Evolutionary conservation across 2,113 vertebrate species (phyloP).

Genomic region (Leptodactylus fuscus): DNA sequence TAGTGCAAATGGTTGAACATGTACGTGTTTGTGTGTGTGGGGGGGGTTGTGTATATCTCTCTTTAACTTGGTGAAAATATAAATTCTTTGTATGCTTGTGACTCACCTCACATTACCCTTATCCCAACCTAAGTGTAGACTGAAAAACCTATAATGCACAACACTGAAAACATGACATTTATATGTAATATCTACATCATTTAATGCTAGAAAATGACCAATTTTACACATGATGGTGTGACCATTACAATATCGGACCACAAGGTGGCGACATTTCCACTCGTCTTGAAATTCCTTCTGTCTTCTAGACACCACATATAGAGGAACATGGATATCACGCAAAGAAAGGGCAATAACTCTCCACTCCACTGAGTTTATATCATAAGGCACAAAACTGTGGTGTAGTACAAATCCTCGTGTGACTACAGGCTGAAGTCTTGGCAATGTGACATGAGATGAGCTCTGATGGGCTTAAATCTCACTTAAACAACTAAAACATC

Average conservation of each 20-base stretch:
- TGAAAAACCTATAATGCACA: neutral
- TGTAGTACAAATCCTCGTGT: neutral
- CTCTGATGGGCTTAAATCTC: neutral
- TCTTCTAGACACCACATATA: neutral
- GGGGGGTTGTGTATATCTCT: no score
- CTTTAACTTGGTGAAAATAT: no score
- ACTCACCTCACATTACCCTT: neutral
- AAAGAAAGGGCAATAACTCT: neutral
- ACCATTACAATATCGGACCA: neutral
- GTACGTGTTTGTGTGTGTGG: no score
- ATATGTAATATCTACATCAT: neutral
- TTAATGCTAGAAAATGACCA: conserved; percentile 5
- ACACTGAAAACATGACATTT: neutral
- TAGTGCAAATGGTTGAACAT: no score
- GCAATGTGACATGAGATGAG: conserved; percentile 45
- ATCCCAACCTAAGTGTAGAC: neutral
- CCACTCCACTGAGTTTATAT: neutral
- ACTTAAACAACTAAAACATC: neutral
- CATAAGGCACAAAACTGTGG: conserved; percentile 45
- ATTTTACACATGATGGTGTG: neutral
- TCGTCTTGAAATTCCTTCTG: no score
- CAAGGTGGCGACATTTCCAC: neutral
- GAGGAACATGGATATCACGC: neutral
- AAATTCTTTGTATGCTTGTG: neutral
- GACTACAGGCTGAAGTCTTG: conserved; percentile 47